Base-by-base conservation (phyloP, 2,888 invertebrate genomes). In the Polymixis flavicincta region DNA sequence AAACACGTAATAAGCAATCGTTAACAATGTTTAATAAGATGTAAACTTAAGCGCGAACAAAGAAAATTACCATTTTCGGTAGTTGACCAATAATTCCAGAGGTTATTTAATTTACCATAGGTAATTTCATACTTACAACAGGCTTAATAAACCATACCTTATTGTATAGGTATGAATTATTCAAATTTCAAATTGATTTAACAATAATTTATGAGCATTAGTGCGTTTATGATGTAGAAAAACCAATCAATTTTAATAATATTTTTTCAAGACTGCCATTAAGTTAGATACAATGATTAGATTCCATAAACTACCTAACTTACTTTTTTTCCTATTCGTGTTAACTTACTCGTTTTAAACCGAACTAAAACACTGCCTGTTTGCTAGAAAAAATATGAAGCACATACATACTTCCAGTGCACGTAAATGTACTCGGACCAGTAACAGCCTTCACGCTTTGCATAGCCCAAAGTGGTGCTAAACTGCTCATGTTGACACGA, bases 1-100 rank as follows among this genome's bases (percentile, higher is more conserved):
- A 64, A 64, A 64, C 14, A 64, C 32, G 9, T 52, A 68, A 32
- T 68, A 64, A 50, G 25, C 13, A 63, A 75, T 64, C 17, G 76
- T 48, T 76, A 8, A 65, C 37, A 68, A 68, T 76, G 54, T 64
- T 42, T 68, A 76, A 32, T 75, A 37, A 28, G 3, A 50, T 64
- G 52, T 69, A 61, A 81, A 81, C 54, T 59, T 59, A 19, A n/a
- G n/a, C 17, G 82, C 59, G 50, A 67, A 83, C 74, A 83, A 81
- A 64, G 74, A 64, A 70, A 70, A 83, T 81, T 81, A 83, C 69
- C 74, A 79, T 83, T 80, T 71, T 66, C 59, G 64, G 42, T 69
- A 66, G 63, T 70, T 74, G 65, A 59, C 57, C n/a, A 80, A 59
- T 48, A 42, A 69, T 61, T 72, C 66, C 32, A 25, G 25, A 73